Percentiles rank a stretch among this genome's conserved stretches.
Evolutionary conservation across 92 coral and sea anemone genomes (phyloP).

Genomic region (Zoanthus solanderi): DNA sequence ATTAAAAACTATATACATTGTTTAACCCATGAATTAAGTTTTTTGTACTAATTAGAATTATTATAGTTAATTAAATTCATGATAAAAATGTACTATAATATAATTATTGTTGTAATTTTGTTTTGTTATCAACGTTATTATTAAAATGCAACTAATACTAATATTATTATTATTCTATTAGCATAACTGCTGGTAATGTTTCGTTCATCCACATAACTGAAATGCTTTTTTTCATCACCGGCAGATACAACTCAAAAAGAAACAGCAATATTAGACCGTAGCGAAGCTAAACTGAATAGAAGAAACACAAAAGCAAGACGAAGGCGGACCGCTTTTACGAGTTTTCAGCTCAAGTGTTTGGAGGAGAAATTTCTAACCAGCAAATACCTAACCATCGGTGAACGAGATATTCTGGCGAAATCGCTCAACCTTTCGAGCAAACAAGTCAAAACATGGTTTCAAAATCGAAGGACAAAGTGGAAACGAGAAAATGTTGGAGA

Average conservation of each 20-base stretch:
- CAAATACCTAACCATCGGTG: conserved; percentile 96
- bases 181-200: no score
- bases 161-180: no score
- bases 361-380: conserved; percentile 96
- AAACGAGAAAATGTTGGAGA: conserved; percentile 98
- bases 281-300: conserved; percentile 12
- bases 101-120: no score
- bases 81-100: no score
- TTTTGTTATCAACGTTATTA: no score
- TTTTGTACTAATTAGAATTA: no score
- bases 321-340: conserved; percentile 93
- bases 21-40: no score
- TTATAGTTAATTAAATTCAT: no score
- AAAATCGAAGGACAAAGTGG: conserved; percentile 98
- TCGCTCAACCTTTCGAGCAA: conserved; percentile 94
- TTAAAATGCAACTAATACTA: no score
- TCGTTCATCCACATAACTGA: no score
- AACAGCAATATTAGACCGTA: background rate
- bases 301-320: conserved; percentile 70
- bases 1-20: no score
- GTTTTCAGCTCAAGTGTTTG: conserved; percentile 94
- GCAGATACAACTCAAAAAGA: background rate
- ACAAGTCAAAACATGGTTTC: conserved; percentile 99
- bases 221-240: background rate
- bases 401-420: conserved; percentile 95